Conservation (phyloP, 1,140 invertebrate genomes). For the Belonocnema kinseyi region DNA sequence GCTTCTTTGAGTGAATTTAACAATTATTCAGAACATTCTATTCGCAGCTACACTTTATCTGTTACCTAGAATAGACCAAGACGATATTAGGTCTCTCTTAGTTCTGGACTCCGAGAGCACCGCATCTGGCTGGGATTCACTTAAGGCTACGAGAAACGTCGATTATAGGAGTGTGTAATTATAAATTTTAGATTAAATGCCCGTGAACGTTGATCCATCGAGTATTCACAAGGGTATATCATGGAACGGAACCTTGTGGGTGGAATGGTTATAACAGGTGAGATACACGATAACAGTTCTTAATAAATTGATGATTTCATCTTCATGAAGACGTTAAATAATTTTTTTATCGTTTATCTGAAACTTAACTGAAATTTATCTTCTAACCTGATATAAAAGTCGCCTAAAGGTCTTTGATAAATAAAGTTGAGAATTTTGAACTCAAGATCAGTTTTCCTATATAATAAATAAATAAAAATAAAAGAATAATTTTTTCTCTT, state of each 20-base stretch:
- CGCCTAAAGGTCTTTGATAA: not conserved
- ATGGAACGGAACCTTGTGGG: not conserved
- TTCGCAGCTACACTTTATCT: conserved; percentile 1
- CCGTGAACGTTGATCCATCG: conserved; percentile 9
- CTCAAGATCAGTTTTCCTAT: too few species aligned
- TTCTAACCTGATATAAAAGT: not conserved
- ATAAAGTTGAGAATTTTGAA: too few species aligned
- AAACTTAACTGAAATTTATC: not conserved
- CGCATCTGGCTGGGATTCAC: conserved; percentile 24
- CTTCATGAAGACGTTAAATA: not conserved
- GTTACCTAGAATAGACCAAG: conserved; percentile 23
- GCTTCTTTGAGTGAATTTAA: not conserved
- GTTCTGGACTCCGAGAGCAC: conserved; percentile 16
- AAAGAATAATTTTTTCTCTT: too few species aligned
- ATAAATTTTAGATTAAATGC: conserved; percentile 43
- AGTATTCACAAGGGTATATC: conserved; percentile 8
- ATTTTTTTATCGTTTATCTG: not conserved
- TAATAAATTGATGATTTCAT: conserved; percentile 15
- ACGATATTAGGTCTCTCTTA: conserved; percentile 2
- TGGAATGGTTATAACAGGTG: not conserved
- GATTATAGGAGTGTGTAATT: conserved; percentile 35
- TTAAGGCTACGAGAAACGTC: conserved; percentile 34
- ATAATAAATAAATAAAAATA: too few species aligned
- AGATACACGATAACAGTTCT: conserved; percentile 11
- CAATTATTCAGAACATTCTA: conserved; percentile 8